These are phyloP conservation scores for Saturnia pavonia DNA, from an alignment of 2,888 invertebrate genomes.

Conservation along the genomic window DNA sequence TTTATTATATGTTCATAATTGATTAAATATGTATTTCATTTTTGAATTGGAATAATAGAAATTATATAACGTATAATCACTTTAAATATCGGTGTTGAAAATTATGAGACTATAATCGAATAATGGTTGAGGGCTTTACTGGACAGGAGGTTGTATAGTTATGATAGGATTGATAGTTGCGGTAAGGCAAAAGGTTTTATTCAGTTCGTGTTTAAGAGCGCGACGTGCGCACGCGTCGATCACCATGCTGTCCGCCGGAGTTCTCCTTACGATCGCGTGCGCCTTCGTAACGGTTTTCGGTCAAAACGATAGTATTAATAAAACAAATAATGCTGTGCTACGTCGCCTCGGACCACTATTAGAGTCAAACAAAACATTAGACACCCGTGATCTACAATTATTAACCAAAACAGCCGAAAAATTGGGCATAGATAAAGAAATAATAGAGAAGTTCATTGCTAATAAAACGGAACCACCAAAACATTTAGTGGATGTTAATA, in stretches of 20 bases:
- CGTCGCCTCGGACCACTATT: conserved; percentile 47
- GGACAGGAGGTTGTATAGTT: conserved; percentile 27
- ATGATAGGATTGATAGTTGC: conserved; percentile 12
- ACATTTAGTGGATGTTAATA: conserved; percentile 31
- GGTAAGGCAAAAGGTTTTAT: conserved; percentile 38
- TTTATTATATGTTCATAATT: too few relatives aligned
- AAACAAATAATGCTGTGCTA: conserved; percentile 47
- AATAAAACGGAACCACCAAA: conserved; percentile 35
- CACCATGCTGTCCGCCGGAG: conserved; percentile 54
- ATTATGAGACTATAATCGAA: too few relatives aligned
- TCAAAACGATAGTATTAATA: conserved; percentile 40
- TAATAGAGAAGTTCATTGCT: conserved; percentile 54
- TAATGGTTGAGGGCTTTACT: too few relatives aligned
- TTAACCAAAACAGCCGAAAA: conserved; percentile 55
- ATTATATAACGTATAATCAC: too few relatives aligned
- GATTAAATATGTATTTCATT: too few relatives aligned
- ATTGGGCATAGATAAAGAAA: conserved; percentile 53
- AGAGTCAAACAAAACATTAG: conserved; percentile 53
- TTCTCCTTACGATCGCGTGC: conserved; percentile 60
- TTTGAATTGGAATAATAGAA: too few relatives aligned
- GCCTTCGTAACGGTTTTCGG: conserved; percentile 47
- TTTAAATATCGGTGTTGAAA: too few relatives aligned
- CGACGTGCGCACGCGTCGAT: conserved; percentile 67
- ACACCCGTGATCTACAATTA: conserved; percentile 46
- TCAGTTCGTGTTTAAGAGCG: conserved; percentile 58